These are phyloP conservation scores for Mastacembelus armatus DNA, from an alignment of 2,797 vertebrate genomes.

Conservation along the genomic window DNA sequence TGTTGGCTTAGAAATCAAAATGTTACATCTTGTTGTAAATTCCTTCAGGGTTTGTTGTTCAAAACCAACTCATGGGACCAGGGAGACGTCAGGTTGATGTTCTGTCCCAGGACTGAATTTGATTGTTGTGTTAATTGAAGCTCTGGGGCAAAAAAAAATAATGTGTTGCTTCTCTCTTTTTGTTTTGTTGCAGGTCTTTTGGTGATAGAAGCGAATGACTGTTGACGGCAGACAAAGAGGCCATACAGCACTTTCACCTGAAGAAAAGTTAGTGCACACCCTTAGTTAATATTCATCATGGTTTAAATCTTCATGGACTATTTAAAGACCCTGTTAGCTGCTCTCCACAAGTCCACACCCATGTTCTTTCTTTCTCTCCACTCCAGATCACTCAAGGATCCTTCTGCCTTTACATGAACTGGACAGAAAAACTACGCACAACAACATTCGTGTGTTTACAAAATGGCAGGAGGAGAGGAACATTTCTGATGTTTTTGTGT, in stretches of 20 bases:
- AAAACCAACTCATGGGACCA: not conserved
- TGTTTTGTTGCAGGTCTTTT: slow-evolving; percentile 54
- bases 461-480: slow-evolving; percentile 52
- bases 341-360: not conserved
- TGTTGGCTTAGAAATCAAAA: slow-evolving; percentile 4
- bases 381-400: slow-evolving; percentile 55
- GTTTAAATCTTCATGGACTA: not conserved
- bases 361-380: not conserved
- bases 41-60: not conserved
- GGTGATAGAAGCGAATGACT: slow-evolving; percentile 47
- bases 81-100: not conserved
- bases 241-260: slow-evolving; percentile 41
- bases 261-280: slow-evolving; percentile 51
- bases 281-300: not conserved
- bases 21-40: not conserved
- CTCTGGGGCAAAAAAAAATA: slow-evolving; percentile 18
- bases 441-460: slow-evolving; percentile 51
- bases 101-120: not conserved
- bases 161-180: slow-evolving; percentile 23
- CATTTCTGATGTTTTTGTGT: slow-evolving; percentile 67
- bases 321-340: not conserved
- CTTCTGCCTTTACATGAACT: slow-evolving; percentile 54
- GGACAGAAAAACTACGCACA: slow-evolving; percentile 42
- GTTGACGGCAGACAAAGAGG: slow-evolving; percentile 45
- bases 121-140: not conserved